Base-by-base conservation (phyloP, 2,888 invertebrate genomes). In the Caenorhabditis auriculariae region DNA sequence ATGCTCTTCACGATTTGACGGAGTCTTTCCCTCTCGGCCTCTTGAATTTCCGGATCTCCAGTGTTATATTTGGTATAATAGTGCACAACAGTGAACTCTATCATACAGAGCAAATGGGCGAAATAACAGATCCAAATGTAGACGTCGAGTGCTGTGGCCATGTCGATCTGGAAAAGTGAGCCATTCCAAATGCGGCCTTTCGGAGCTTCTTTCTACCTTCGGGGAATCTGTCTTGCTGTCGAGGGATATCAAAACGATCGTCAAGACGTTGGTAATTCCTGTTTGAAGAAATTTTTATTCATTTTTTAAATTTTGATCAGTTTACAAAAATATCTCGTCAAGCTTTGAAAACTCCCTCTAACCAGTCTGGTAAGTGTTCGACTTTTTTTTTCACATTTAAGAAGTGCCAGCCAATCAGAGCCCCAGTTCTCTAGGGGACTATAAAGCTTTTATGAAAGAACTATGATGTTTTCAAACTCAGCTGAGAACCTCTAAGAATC, bases 41-140 rank as follows among this genome's bases (percentile, higher is more conserved):
- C 66, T 38, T 69, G 69, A 35, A 75, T 69, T 56, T 76, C 76
- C 1, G 75, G 76, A 59, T 76, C 76, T 1, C 77, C 78, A 0
- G 76, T 77, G 41, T 72, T 72, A 47, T 65, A 76, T 43, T 77
- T 77, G 15, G 93, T 93, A 81, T 92, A 92, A 83, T 92, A 93
- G 84, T 94, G 94, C 0, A 94, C 94, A 0, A 91, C 91, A n/a
- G 93, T 93, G 78, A 93, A 94, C 82, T 94, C 92, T 21, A 94
- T 84, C 2, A 94, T 86, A 0, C 93, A 92, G 0, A 92, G 91
- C 76, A 93, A 91, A 82, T 92, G 91, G 82, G 92, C 92, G 72
- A 90, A 89, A 83, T 93, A 93, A 80, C 91, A 91, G 89, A 91
- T 91, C 71, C 72, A 69, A 29, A 93, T 86, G 82, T 93, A 93